Conservation (phyloP, 2,888 invertebrate species). For the Ellobium chinense region DNA sequence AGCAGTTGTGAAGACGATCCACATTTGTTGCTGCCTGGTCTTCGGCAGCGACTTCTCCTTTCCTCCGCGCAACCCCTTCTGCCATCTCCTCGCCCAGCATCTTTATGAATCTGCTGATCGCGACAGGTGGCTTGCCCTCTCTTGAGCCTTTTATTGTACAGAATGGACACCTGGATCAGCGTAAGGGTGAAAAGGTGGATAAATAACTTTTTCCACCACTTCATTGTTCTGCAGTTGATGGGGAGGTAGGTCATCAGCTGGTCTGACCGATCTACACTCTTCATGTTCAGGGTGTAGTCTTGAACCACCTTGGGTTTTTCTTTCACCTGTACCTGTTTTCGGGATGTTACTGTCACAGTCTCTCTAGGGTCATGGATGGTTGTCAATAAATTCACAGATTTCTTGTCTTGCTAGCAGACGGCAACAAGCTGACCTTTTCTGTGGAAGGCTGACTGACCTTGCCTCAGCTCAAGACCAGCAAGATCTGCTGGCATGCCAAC, state of each 20-base stretch:
- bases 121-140: too few species aligned
- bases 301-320: not conserved
- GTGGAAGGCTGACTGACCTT: not conserved
- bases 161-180: not conserved
- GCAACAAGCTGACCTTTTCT: slow-evolving; percentile 16
- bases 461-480: not conserved
- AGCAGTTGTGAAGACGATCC: too few species aligned
- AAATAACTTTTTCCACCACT: slow-evolving; percentile 25
- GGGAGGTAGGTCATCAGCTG: slow-evolving; percentile 28
- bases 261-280: slow-evolving; percentile 32
- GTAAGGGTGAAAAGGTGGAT: not conserved
- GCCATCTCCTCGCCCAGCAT: too few species aligned
- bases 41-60: too few species aligned
- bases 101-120: too few species aligned
- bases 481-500: not conserved
- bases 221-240: slow-evolving; percentile 11
- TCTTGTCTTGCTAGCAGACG: slow-evolving; percentile 36
- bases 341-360: not conserved
- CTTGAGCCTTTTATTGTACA: not conserved
- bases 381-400: slow-evolving; percentile 28
- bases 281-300: slow-evolving; percentile 36
- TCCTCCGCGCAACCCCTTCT: too few species aligned
- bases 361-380: not conserved
- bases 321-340: not conserved
- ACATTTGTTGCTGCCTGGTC: too few species aligned